Evolutionary conservation across 1,140 invertebrate genomes (phyloP).

Genomic region (Brachionus asplanchnoidis): DNA sequence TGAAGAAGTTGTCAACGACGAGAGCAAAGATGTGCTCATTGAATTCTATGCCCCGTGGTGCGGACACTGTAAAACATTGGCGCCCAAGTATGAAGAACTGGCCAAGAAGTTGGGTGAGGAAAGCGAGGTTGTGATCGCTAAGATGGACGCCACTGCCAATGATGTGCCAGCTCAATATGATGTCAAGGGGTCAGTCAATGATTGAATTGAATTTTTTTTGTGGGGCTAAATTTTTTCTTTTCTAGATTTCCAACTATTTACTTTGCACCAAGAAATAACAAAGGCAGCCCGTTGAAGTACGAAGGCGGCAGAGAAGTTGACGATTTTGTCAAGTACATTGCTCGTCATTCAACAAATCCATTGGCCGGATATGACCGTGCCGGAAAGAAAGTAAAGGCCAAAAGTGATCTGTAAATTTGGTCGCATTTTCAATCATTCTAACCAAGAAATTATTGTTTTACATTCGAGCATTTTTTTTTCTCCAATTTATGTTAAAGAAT

Average conservation of each 20-base stretch:
- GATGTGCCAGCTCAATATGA: conserved; percentile 88
- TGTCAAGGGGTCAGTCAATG: conserved; percentile 69
- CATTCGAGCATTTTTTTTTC: background rate
- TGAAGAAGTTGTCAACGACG: conserved; percentile 84
- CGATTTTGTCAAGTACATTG: conserved; percentile 92
- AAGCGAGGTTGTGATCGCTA: conserved; percentile 79
- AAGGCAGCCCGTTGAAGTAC: conserved; percentile 77
- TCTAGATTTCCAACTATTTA: conserved; percentile 83
- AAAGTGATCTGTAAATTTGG: background rate
- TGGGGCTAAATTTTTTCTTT: background rate
- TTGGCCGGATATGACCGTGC: conserved; percentile 80
- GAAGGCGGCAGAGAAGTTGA: conserved; percentile 88
- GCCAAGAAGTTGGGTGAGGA: conserved; percentile 78
- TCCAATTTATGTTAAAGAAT: background rate
- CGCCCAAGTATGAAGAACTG: conserved; percentile 87
- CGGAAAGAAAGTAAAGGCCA: conserved; percentile 71
- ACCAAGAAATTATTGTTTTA: background rate
- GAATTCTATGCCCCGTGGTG: conserved; percentile 99
- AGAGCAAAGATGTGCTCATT: conserved; percentile 84
- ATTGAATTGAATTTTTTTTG: background rate
- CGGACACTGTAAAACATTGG: conserved; percentile 88
- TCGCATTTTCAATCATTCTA: background rate
- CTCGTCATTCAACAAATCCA: conserved; percentile 80
- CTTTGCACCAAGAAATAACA: conserved; percentile 81
- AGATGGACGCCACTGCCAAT: conserved; percentile 97